Conservation (phyloP, 2,888 invertebrate genomes). For the Plebejus argus region DNA sequence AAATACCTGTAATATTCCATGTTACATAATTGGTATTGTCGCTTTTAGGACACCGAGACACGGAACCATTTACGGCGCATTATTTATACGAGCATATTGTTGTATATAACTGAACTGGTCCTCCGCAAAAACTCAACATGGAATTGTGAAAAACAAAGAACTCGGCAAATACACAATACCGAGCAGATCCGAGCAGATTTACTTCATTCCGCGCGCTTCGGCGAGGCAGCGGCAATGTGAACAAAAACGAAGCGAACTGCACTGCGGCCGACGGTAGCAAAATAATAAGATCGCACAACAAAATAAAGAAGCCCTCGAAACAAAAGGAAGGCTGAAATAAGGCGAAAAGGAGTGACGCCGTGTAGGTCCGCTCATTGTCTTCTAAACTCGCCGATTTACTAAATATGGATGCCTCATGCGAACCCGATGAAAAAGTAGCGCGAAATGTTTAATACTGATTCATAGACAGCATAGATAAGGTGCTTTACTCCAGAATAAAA, state of each 20-base stretch:
- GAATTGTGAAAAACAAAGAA: slow-evolving; percentile 62
- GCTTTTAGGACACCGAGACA: slow-evolving; percentile 21
- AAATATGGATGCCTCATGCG: slow-evolving; percentile 54
- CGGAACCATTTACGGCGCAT: slow-evolving; percentile 25
- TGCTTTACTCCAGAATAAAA: background rate
- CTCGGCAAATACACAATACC: slow-evolving; percentile 74
- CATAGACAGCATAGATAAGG: background rate
- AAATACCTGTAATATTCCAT: slow-evolving; percentile 16
- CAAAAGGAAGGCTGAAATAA: slow-evolving; percentile 78
- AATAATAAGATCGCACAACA: slow-evolving; percentile 80
- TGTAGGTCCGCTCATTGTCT: slow-evolving; percentile 76
- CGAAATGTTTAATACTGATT: background rate
- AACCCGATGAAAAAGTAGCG: background rate
- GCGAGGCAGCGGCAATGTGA: slow-evolving; percentile 49
- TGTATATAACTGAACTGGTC: slow-evolving; percentile 54
- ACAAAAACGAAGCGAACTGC: slow-evolving; percentile 71
- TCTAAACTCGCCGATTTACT: slow-evolving; percentile 41
- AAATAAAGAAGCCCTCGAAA: slow-evolving; percentile 78
- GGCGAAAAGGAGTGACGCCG: slow-evolving; percentile 79
- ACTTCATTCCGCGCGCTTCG: slow-evolving; percentile 72
- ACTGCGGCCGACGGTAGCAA: slow-evolving; percentile 77
- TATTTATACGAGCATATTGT: slow-evolving; percentile 21
- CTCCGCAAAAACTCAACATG: slow-evolving; percentile 60
- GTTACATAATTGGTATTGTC: slow-evolving; percentile 15
- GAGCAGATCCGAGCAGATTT: slow-evolving; percentile 69